Evolutionary conservation across 2,113 vertebrate genomes (phyloP).

Genomic region (Candoia aspera): DNA sequence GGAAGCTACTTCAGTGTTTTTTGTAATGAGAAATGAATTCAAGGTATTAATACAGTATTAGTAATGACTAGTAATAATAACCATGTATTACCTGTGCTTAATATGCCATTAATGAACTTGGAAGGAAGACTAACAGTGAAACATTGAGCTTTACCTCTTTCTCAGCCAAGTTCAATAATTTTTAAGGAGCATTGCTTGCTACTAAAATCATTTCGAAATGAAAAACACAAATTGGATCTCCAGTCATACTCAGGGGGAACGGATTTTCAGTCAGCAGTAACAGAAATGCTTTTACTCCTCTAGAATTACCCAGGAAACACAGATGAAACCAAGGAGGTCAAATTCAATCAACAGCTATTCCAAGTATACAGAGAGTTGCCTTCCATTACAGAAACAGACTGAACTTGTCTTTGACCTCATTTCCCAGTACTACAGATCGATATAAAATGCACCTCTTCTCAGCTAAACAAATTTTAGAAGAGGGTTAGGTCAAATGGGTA

Average conservation of each 20-base stretch:
- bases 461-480: slow-evolving; percentile 21
- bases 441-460: slow-evolving; percentile 15
- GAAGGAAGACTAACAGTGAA: not conserved
- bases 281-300: slow-evolving; percentile 33
- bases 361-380: slow-evolving; percentile 17
- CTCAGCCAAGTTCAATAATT: not conserved
- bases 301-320: slow-evolving; percentile 1
- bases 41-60: not conserved
- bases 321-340: slow-evolving; percentile 26
- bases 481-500: slow-evolving; percentile 5
- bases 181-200: not conserved
- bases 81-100: not conserved
- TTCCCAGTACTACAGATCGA: slow-evolving; percentile 15
- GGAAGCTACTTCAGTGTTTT: not conserved
- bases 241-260: slow-evolving; percentile 10
- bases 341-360: slow-evolving; percentile 37
- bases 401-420: slow-evolving; percentile 19
- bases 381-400: slow-evolving; percentile 24
- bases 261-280: slow-evolving; percentile 2
- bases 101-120: not conserved
- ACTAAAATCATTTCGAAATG: not conserved
- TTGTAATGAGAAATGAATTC: not conserved
- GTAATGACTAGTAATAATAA: not conserved
- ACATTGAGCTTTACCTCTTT: not conserved
- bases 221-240: not conserved